phyloP scores from a whole-genome alignment of 2,888 invertebrate species.

The Chouioia cunea region DNA sequence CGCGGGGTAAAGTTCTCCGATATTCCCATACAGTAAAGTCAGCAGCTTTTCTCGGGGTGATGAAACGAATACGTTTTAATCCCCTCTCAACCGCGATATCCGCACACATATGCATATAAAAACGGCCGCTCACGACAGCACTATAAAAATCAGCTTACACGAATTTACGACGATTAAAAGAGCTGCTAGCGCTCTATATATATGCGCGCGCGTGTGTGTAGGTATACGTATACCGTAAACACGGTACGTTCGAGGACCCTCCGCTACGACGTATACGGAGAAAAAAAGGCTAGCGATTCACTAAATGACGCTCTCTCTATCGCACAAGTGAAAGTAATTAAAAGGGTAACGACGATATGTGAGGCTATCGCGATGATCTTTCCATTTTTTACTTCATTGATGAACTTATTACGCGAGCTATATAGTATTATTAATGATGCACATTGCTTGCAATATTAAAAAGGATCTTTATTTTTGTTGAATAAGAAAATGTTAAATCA shows the following conservation, averaged over 20 bases:
- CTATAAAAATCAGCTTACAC: conserved; percentile 38
- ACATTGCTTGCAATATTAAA: no score
- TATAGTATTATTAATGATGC: no score
- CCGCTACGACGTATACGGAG: not conserved
- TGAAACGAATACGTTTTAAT: conserved; percentile 36
- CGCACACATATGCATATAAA: not conserved
- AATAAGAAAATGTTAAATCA: no score
- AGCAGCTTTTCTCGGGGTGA: conserved; percentile 1
- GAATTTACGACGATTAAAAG: conserved; percentile 41
- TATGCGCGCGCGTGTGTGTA: not conserved
- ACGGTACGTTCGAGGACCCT: not conserved
- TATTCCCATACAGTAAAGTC: no score
- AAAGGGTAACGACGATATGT: conserved; percentile 13
- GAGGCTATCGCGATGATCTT: no score
- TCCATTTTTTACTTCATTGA: no score
- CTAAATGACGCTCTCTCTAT: not conserved
- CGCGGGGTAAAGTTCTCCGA: no score
- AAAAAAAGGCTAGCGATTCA: conserved; percentile 2
- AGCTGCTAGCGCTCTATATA: not conserved
- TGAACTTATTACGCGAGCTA: no score
- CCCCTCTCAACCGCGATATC: conserved; percentile 22
- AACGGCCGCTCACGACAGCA: conserved; percentile 24
- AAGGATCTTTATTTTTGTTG: no score
- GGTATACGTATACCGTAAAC: not conserved
- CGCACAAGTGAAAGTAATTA: conserved; percentile 24